Conservation (phyloP, 2,113 vertebrate species). For the Microcebus jonahi region DNA sequence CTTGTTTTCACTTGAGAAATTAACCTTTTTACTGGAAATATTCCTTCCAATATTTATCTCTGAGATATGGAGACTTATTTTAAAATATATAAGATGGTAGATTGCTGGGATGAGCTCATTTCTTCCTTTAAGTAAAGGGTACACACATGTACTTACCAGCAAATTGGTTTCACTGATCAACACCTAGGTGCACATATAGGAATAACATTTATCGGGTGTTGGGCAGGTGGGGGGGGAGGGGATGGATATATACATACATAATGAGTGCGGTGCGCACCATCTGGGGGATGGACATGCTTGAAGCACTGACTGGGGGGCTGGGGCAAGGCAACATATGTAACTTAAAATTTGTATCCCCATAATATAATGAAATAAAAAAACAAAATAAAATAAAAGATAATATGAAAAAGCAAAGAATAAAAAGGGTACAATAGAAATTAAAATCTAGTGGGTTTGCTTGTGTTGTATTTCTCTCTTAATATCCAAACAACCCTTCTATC, state of each 20-base stretch:
- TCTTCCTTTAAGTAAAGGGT: background rate
- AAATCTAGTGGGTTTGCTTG: background rate
- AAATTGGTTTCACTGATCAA: too few species aligned
- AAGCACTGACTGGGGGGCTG: too few species aligned
- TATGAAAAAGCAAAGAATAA: background rate
- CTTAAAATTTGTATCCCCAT: too few species aligned
- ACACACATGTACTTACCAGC: background rate
- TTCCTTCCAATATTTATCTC: background rate
- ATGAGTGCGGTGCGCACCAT: too few species aligned
- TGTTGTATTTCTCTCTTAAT: background rate
- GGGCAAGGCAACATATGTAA: too few species aligned
- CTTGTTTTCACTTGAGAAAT: constrained; percentile 27
- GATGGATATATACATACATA: too few species aligned
- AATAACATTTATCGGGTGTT: too few species aligned
- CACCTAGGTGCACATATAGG: too few species aligned
- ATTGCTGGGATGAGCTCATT: background rate
- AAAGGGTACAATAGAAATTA: background rate
- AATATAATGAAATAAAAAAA: too few species aligned
- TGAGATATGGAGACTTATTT: background rate
- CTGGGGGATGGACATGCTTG: too few species aligned
- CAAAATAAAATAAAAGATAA: too few species aligned
- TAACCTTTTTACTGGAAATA: background rate
- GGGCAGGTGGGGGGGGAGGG: too few species aligned
- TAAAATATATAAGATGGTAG: background rate
- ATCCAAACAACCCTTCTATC: background rate